A percentile compares a stretch with the other conserved stretches of the same genome.
These are phyloP conservation scores for Drosophila anceps DNA, from an alignment of 2,888 invertebrate species.

Conservation along the genomic window DNA sequence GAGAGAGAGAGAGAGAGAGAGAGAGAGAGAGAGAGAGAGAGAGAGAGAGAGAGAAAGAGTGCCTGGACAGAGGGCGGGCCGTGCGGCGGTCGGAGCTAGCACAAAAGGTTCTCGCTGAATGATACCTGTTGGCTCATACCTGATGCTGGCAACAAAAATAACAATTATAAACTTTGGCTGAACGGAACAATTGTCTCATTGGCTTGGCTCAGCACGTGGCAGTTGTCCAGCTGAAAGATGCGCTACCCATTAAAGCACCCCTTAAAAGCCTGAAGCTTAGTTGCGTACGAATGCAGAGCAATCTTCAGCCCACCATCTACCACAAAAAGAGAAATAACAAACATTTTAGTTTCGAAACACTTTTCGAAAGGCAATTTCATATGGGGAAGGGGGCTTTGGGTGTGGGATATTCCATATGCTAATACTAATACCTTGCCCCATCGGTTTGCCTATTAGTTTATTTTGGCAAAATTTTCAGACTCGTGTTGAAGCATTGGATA, in stretches of 20 bases:
- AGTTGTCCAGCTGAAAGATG: not conserved
- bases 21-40: too few species aligned
- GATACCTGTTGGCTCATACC: constrained; percentile 16
- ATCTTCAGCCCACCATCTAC: not conserved
- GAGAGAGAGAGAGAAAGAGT: too few species aligned
- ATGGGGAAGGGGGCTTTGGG: not conserved
- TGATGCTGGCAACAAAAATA: not conserved
- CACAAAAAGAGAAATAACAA: not conserved
- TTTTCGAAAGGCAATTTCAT: constrained; percentile 11
- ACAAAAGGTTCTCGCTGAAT: not conserved
- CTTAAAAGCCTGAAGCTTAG: not conserved
- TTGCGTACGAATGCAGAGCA: not conserved
- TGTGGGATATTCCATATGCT: constrained; percentile 3
- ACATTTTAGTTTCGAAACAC: constrained; percentile 5
- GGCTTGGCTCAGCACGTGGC: not conserved
- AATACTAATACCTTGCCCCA: constrained; percentile 1
- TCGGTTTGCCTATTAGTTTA: constrained; percentile 10
- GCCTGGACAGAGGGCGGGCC: too few species aligned
- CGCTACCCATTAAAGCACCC: not conserved
- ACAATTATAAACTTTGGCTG: not conserved
- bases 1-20: too few species aligned
- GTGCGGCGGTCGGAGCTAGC: too few species aligned
- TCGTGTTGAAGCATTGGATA: constrained; percentile 26
- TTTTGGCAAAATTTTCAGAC: constrained; percentile 1
- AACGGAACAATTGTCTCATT: not conserved